Conservation (phyloP, 2,113 vertebrate genomes). For the Charina bottae region DNA sequence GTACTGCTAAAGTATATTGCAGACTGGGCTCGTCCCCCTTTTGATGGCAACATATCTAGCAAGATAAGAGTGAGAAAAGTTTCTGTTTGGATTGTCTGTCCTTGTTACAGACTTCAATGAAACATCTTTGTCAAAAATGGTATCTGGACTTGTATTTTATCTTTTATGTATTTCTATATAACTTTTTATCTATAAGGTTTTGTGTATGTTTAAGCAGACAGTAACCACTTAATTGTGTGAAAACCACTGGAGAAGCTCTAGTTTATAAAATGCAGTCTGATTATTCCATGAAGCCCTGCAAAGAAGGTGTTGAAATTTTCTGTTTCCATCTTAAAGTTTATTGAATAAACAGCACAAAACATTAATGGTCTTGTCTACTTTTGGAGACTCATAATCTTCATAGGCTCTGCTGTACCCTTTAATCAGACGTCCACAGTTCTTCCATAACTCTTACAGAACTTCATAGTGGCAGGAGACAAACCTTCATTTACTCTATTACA, state of each 20-base stretch:
- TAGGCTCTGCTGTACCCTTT: not conserved
- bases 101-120: not conserved
- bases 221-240: not conserved
- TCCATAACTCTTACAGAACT: not conserved
- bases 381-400: not conserved
- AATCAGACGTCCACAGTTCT: not conserved
- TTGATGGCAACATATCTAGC: not conserved
- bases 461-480: not conserved
- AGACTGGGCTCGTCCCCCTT: not conserved
- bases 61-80: not conserved
- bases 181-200: conserved; percentile 33
- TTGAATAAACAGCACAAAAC: conserved; percentile 32
- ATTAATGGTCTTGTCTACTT: not conserved
- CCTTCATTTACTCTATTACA: not conserved
- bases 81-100: not conserved
- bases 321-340: not conserved
- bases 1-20: not conserved
- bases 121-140: not conserved
- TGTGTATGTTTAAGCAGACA: not conserved
- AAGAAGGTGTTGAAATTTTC: not conserved
- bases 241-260: not conserved
- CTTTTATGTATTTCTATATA: conserved; percentile 48
- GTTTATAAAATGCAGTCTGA: not conserved
- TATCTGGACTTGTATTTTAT: conserved; percentile 3
- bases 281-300: not conserved